Evolutionary conservation across 2,888 invertebrate species (phyloP).

Genomic region (Philereme transversata): DNA sequence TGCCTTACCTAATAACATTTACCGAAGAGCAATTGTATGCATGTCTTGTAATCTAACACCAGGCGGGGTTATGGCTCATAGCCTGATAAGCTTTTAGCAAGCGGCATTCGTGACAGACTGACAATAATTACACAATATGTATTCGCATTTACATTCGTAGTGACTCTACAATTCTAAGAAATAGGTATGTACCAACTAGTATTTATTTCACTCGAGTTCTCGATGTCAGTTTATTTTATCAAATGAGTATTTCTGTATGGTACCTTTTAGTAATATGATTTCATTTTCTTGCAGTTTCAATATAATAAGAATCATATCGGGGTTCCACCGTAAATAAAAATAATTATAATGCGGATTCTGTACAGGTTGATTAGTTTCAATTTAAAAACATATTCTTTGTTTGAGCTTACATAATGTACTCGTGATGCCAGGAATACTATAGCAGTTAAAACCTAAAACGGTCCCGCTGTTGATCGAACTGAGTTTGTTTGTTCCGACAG

Average conservation of each 20-base stretch:
- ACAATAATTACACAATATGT: slow-evolving; percentile 48
- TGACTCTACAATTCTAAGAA: slow-evolving; percentile 16
- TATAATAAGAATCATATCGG: no score
- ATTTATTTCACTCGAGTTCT: slow-evolving; percentile 12
- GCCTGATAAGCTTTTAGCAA: slow-evolving; percentile 37
- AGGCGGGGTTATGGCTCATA: slow-evolving; percentile 27
- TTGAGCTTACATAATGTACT: slow-evolving; percentile 16
- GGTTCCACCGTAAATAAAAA: not conserved
- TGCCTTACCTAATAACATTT: not conserved
- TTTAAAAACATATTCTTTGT: not conserved
- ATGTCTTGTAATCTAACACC: slow-evolving; percentile 42
- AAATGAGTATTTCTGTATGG: no score
- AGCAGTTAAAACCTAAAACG: slow-evolving; percentile 49
- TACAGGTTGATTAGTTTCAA: slow-evolving; percentile 9
- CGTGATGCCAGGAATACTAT: slow-evolving; percentile 41
- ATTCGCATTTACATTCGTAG: slow-evolving; percentile 19
- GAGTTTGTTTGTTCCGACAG: slow-evolving; percentile 47
- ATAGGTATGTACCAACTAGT: slow-evolving; percentile 19
- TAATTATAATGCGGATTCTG: slow-evolving; percentile 1
- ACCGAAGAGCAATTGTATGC: slow-evolving; percentile 9
- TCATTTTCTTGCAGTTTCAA: no score
- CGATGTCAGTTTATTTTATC: not conserved
- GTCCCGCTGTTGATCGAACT: slow-evolving; percentile 48
- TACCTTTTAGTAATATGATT: no score
- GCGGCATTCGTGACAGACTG: slow-evolving; percentile 14